Evolutionary conservation across 2,113 vertebrate species (phyloP), one percentile per base, ranked within the genome.

Genomic region (Centropristis striata): DNA sequence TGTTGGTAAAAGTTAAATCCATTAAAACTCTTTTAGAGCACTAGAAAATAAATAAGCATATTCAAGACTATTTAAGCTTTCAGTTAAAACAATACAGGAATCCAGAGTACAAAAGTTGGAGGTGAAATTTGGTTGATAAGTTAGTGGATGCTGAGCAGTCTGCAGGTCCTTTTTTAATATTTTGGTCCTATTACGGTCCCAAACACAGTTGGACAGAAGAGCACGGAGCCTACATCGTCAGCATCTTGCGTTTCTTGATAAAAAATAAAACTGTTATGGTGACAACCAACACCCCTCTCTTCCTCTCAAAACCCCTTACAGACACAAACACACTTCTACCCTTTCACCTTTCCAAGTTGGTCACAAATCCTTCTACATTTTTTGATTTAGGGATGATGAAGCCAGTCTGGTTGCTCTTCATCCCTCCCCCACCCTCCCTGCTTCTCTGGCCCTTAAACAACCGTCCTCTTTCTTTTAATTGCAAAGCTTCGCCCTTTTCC

Each of bases 31-130:
- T 63, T 58, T 85, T 37, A 85, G 69, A 83, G 72, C 61, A 57
- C 91, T 91, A 91, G 12, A 65, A 89, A 83, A 90, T 84, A 84
- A 86, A 81, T 79, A 53, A 85, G 71, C 84, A 74, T 71, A 73
- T 88, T 84, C 23, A 85, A 75, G 11, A 89, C 92, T 94, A 94
- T 55, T 77, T 68, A 86, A 90, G 84, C 89, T 83, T 66, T 81
- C 46, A 66, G 63, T 80, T 81, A 66, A 86, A 91, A 67, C 73
- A 60, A 80, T 39, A 85, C 67, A 71, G 73, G 79, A 85, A 80
- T 75, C 66, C 82, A 86, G 82, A 81, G 80, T 92, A 86, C 64
- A 91, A 92, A 90, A 86, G 61, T 68, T 89, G 82, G 74, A 91
- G 83, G 85, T 86, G 83, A 87, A 82, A 25, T 87, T 86, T 69